phyloP scores from a whole-genome alignment of 2,113 vertebrate genomes.

The Halichoeres trimaculatus region DNA sequence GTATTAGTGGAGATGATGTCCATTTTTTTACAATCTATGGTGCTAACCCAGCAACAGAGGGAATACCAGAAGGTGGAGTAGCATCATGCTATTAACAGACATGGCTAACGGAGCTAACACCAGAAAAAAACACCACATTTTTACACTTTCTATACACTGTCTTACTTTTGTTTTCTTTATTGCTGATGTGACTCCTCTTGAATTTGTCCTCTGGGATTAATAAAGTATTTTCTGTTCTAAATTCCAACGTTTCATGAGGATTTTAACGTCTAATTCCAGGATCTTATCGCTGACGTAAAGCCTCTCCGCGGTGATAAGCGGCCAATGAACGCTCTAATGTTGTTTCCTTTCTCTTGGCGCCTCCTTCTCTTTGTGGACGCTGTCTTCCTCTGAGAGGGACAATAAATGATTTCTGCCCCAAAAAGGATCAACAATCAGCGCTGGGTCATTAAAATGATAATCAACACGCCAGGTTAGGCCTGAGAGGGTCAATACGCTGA shows the following conservation, averaged over 20 bases:
- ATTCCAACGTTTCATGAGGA: neutral
- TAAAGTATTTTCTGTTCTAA: too few relatives aligned
- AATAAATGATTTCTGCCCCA: slow-evolving; percentile 57
- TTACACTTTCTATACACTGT: too few relatives aligned
- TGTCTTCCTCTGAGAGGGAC: slow-evolving; percentile 32
- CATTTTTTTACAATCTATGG: too few relatives aligned
- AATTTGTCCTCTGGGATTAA: too few relatives aligned
- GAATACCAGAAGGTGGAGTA: too few relatives aligned
- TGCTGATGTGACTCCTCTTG: too few relatives aligned
- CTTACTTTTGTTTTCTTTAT: too few relatives aligned
- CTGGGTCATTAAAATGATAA: slow-evolving; percentile 59
- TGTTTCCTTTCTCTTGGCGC: neutral
- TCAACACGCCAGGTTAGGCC: slow-evolving; percentile 26
- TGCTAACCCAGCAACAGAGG: too few relatives aligned
- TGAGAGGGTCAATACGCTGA: slow-evolving; percentile 21
- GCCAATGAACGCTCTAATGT: slow-evolving; percentile 33
- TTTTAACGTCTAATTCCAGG: neutral
- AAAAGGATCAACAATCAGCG: slow-evolving; percentile 40
- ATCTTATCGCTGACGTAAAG: slow-evolving; percentile 27
- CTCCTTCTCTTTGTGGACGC: slow-evolving; percentile 21
- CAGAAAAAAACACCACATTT: too few relatives aligned
- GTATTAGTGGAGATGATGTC: too few relatives aligned
- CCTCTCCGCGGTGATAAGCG: slow-evolving; percentile 15
- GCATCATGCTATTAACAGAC: too few relatives aligned
- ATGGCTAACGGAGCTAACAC: too few relatives aligned